Evolutionary conservation across 2,797 vertebrate genomes (phyloP).

Genomic region (Adelosebastes latens): DNA sequence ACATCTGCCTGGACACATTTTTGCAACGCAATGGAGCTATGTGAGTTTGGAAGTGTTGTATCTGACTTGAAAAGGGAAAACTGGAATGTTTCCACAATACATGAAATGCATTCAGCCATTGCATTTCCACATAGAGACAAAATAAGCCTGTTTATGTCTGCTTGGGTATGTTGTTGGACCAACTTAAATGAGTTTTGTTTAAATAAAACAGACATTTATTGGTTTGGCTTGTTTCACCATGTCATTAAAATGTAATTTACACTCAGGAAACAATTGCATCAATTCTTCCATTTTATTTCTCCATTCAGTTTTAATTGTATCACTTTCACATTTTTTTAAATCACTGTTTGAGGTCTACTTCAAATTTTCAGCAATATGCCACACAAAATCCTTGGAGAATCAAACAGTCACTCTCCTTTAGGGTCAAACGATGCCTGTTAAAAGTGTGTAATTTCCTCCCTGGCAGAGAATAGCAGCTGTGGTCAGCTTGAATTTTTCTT

Average conservation of each 20-base stretch:
- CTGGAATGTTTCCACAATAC: not conserved
- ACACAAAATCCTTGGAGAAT: not conserved
- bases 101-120: not conserved
- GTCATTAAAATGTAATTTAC: constrained; percentile 38
- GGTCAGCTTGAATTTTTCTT: not conserved
- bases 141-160: not conserved
- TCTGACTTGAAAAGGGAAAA: not conserved
- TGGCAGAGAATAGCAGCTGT: not conserved
- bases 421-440: not conserved
- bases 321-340: not conserved
- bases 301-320: not conserved
- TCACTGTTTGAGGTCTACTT: not conserved
- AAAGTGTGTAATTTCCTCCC: not conserved
- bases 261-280: not conserved
- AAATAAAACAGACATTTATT: not conserved
- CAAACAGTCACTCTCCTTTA: not conserved
- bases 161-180: not conserved
- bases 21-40: not conserved
- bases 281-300: constrained; percentile 10
- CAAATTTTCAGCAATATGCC: not conserved
- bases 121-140: not conserved
- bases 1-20: not conserved
- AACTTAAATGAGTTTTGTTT: constrained; percentile 5
- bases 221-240: not conserved
- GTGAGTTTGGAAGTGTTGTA: not conserved